These are phyloP conservation scores for Drepanosiphum platanoidis DNA, from an alignment of 2,888 invertebrate species.

Conservation along the genomic window DNA sequence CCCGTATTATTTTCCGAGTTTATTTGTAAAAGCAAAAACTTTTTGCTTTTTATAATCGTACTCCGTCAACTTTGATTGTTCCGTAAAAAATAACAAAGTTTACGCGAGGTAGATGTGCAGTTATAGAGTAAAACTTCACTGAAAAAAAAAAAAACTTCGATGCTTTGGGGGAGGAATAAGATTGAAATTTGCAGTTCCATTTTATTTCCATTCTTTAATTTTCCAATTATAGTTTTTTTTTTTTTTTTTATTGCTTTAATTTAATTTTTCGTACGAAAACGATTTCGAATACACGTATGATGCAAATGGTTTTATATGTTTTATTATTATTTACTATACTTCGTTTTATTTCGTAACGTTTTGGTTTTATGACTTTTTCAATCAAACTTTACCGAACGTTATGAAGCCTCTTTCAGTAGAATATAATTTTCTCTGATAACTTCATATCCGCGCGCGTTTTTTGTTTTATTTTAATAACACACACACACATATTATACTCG, in stretches of 20 bases:
- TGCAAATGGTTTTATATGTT: constrained; percentile 24
- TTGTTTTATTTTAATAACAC: background rate
- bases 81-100: constrained; percentile 37
- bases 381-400: constrained; percentile 49
- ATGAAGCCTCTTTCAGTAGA: background rate
- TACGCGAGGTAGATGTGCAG: constrained; percentile 37
- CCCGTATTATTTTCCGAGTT: constrained; percentile 34
- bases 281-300: constrained; percentile 25
- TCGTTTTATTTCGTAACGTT: background rate
- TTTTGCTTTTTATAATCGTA: constrained; percentile 55
- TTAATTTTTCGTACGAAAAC: constrained; percentile 53
- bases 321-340: constrained; percentile 37
- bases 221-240: constrained; percentile 50
- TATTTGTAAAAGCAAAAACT: constrained; percentile 50
- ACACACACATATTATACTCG: background rate
- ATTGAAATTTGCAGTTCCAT: constrained; percentile 53
- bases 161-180: constrained; percentile 37
- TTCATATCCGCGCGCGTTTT: background rate
- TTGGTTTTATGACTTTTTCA: constrained; percentile 57
- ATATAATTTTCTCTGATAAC: constrained; percentile 20
- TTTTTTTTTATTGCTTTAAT: constrained; percentile 58
- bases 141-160: constrained; percentile 43
- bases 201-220: constrained; percentile 42
- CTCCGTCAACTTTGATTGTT: constrained; percentile 61
- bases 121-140: constrained; percentile 27